A percentile compares a stretch with the other conserved stretches of the same genome.
These are phyloP conservation scores for Agrochola lychnidis DNA, from an alignment of 2,888 invertebrate genomes.

Conservation along the genomic window DNA sequence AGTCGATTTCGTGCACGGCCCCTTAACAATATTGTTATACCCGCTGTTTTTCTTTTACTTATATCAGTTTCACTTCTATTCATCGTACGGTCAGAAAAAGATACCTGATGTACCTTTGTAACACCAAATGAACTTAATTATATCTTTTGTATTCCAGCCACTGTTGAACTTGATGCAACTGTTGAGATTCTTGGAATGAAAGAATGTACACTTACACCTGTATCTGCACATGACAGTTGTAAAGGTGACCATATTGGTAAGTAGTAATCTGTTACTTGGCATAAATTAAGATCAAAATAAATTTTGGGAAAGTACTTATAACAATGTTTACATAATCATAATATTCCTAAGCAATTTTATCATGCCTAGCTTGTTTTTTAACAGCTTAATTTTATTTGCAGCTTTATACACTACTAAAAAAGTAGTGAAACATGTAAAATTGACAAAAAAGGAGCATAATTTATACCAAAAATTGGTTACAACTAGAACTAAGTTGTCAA, in stretches of 20 bases:
- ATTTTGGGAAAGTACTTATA: background rate
- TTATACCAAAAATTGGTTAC: constrained; percentile 7
- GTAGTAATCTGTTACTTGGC: background rate
- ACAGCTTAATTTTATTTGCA: constrained; percentile 6
- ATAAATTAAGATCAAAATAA: no score
- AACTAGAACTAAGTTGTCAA: background rate
- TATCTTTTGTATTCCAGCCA: no score
- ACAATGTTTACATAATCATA: background rate
- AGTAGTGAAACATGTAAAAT: background rate
- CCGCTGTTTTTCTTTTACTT: no score
- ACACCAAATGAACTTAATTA: no score
- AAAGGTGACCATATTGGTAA: background rate
- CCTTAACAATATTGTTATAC: no score
- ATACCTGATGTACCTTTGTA: no score
- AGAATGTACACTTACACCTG: background rate
- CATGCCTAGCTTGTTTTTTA: background rate
- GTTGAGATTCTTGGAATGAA: no score
- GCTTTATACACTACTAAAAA: background rate
- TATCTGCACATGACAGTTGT: background rate
- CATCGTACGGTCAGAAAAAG: no score
- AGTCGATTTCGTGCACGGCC: no score
- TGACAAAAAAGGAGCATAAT: background rate
- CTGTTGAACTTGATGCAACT: no score
- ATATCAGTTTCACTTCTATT: no score
- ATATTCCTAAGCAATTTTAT: no score